Evolutionary conservation across 2,113 vertebrate species (phyloP).

Genomic region (Pachyramphus minor): DNA sequence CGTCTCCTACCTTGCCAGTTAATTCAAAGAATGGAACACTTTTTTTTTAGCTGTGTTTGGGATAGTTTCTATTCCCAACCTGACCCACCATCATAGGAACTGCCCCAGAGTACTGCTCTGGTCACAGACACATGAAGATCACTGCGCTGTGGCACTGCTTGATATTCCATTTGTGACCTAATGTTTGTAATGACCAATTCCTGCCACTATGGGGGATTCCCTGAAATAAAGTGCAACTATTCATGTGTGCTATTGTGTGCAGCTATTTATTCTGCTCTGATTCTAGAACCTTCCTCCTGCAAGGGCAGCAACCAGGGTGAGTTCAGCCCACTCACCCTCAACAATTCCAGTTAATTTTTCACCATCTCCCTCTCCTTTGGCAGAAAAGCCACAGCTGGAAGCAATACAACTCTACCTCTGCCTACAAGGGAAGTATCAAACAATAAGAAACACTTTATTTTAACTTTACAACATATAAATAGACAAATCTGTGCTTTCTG

Average conservation of each 20-base stretch:
- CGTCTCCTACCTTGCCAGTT: background rate
- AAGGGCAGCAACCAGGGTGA: too few relatives aligned
- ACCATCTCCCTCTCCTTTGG: background rate
- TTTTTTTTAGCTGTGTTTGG: background rate
- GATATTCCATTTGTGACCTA: background rate
- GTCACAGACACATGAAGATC: background rate
- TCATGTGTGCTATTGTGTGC: background rate
- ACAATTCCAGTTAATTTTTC: background rate
- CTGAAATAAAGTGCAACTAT: slow-evolving; percentile 71
- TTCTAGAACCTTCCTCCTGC: background rate
- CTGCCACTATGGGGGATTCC: slow-evolving; percentile 19
- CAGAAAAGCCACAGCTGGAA: background rate
- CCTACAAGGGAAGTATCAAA: slow-evolving; percentile 78
- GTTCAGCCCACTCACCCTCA: rapidly evolving
- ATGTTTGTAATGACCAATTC: background rate
- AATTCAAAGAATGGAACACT: background rate
- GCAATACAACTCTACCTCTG: background rate
- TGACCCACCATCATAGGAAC: background rate
- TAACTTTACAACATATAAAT: slow-evolving; percentile 87
- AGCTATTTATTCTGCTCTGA: background rate
- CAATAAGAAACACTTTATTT: slow-evolving; percentile 86
- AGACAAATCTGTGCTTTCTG: slow-evolving; percentile 80
- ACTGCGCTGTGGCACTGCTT: background rate
- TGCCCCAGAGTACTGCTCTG: background rate
- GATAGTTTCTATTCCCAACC: background rate